Evolutionary conservation across 1,140 invertebrate genomes (phyloP).

Genomic region (Halesus radiatus): DNA sequence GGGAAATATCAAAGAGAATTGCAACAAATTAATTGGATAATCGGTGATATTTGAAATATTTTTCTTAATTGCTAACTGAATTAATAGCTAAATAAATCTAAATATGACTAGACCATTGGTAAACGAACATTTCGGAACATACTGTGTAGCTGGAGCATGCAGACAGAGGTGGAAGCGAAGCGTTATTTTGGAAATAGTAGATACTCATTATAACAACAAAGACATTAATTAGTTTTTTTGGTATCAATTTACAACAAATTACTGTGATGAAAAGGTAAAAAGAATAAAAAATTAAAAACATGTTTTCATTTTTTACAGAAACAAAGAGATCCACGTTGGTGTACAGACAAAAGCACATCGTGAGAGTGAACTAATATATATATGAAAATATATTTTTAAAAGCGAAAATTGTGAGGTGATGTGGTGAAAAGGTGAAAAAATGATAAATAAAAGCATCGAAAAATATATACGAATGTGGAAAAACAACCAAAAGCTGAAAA

Average conservation of each 20-base stretch:
- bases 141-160: slow-evolving; percentile 53
- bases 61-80: too few species aligned
- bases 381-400: slow-evolving; percentile 16
- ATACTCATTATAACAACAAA: slow-evolving; percentile 39
- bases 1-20: too few species aligned
- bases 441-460: slow-evolving; percentile 38
- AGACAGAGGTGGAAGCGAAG: slow-evolving; percentile 51
- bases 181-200: slow-evolving; percentile 48
- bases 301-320: slow-evolving; percentile 14
- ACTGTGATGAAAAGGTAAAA: slow-evolving; percentile 53
- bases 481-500: slow-evolving; percentile 20
- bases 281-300: slow-evolving; percentile 44
- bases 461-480: slow-evolving; percentile 29
- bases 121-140: slow-evolving; percentile 52
- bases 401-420: slow-evolving; percentile 30
- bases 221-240: slow-evolving; percentile 47
- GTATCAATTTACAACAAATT: slow-evolving; percentile 47
- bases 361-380: background rate
- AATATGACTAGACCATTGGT: slow-evolving; percentile 11
- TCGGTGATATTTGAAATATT: too few species aligned
- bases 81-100: background rate
- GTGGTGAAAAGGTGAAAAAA: slow-evolving; percentile 30
- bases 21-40: too few species aligned
- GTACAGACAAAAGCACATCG: slow-evolving; percentile 15
- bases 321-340: slow-evolving; percentile 54